Base-by-base conservation (phyloP, 2,888 invertebrate genomes). In the Andrena dorsata region DNA sequence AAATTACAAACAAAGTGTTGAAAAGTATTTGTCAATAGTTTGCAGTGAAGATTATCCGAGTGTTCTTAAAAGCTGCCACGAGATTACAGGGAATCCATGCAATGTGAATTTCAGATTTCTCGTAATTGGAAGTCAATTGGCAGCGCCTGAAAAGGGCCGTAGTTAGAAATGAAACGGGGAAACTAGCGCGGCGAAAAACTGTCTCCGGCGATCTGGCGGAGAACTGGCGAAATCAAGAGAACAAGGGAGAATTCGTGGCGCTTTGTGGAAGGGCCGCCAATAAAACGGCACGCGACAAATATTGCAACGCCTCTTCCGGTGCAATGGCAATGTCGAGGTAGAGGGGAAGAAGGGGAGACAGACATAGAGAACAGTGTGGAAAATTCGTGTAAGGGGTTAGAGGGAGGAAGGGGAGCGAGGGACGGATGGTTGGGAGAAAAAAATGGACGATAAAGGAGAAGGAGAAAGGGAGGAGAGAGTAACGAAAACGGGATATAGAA, bases 231-330 rank as follows among this genome's bases (percentile, higher is more conserved):
- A 80, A 77, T 71, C 65, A n/a, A 61, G 41, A n/a, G 70, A 71
- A 70, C 70, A 76, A 51, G 65, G 64, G 65, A 80, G 30, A 41
- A 41, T 56, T 56, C 49, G 66, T 23, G 47, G 69, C 56, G 65
- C 65, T 84, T 70, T 60, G 73, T 80, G 76, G 65, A 80, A 76
- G 23, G 53, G 82, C 63, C 70, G 70, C 78, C 73, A 85, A 85
- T 85, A 76, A 85, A 85, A 85, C 51, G 56, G 79, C 76, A 76
- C 76, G 79, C 82, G 82, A 79, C 81, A 74, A 85, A 85, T 82
- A 78, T 85, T 74, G 71, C 64, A 49, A 51, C 64, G 73, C 32
- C 71, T 82, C 65, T 81, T 69, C 68, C 32, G 69, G 58, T 28
- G 60, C 49, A 51, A 71, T 35, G 28, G 13, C 56, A 41, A 47